Conservation (phyloP, 1,140 invertebrate genomes). For the Dolichoris vasculosae region DNA sequence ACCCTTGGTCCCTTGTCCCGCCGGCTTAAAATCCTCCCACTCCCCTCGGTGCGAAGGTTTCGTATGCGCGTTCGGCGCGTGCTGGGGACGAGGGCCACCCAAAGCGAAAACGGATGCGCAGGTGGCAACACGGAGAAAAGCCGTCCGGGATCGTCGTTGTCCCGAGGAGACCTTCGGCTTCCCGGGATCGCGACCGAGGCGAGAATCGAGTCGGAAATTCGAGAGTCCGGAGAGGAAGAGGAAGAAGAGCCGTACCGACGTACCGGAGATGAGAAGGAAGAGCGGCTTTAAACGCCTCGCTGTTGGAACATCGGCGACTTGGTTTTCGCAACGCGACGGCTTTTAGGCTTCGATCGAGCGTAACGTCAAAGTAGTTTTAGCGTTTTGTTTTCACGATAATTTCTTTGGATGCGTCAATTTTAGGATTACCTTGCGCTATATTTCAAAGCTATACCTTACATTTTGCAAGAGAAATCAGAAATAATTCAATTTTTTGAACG, state of each 20-base stretch:
- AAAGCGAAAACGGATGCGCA: slow-evolving; percentile 53
- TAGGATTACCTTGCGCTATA: neutral
- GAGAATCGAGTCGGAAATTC: slow-evolving; percentile 26
- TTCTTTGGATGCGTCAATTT: neutral
- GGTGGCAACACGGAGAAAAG: slow-evolving; percentile 37
- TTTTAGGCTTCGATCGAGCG: neutral
- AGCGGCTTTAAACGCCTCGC: slow-evolving; percentile 3
- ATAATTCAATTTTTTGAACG: too few relatives aligned
- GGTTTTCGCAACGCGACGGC: neutral
- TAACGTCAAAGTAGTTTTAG: neutral
- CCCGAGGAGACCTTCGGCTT: slow-evolving; percentile 52
- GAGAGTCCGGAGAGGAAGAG: slow-evolving; percentile 6
- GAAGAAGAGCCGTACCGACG: neutral
- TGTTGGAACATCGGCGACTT: neutral
- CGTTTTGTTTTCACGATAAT: neutral
- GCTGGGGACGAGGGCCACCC: slow-evolving; percentile 38
- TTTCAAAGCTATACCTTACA: too few relatives aligned
- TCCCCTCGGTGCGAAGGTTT: neutral
- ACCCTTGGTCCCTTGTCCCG: neutral
- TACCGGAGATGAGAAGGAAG: slow-evolving; percentile 6
- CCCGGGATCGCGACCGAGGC: neutral
- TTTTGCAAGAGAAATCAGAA: too few relatives aligned
- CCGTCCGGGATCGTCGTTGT: slow-evolving; percentile 41
- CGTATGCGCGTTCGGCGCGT: neutral
- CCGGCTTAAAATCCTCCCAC: neutral